A percentile compares a stretch with the other conserved stretches of the same genome.
Evolutionary conservation across 2,888 invertebrate genomes (phyloP).

Genomic region (Limnephilus rhombicus): DNA sequence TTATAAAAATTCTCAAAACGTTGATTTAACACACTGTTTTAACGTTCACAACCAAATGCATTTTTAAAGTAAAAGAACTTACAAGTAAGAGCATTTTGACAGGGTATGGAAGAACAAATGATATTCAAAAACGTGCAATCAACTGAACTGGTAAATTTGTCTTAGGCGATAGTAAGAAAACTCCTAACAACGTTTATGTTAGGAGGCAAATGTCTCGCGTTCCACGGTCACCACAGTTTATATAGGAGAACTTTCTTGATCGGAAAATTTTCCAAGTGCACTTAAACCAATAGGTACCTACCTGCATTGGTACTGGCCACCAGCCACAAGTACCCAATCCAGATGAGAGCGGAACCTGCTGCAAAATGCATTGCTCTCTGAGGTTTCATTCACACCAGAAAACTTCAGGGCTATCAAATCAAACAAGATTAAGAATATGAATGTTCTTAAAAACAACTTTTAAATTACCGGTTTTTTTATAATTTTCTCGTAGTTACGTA

Average conservation of each 20-base stretch:
- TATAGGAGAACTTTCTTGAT: constrained; percentile 65
- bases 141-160: neutral
- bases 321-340: neutral
- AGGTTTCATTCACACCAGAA: neutral
- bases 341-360: neutral
- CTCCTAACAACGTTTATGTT: constrained; percentile 27
- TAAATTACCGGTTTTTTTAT: no score
- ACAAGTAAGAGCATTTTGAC: constrained; percentile 56
- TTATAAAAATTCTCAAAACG: neutral
- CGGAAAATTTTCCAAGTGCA: constrained; percentile 10
- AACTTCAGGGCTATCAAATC: neutral
- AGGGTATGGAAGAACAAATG: neutral
- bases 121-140: constrained; percentile 31
- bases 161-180: constrained; percentile 22
- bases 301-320: neutral
- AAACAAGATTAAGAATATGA: neutral
- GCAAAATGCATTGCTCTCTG: neutral
- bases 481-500: no score
- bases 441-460: no score
- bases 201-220: constrained; percentile 64
- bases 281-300: neutral
- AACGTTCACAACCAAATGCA: neutral
- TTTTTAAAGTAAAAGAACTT: constrained; percentile 15
- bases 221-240: constrained; percentile 57
- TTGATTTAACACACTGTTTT: neutral